phyloP scores from a whole-genome alignment of 2,888 invertebrate genomes.

The Epinotia nisella region DNA sequence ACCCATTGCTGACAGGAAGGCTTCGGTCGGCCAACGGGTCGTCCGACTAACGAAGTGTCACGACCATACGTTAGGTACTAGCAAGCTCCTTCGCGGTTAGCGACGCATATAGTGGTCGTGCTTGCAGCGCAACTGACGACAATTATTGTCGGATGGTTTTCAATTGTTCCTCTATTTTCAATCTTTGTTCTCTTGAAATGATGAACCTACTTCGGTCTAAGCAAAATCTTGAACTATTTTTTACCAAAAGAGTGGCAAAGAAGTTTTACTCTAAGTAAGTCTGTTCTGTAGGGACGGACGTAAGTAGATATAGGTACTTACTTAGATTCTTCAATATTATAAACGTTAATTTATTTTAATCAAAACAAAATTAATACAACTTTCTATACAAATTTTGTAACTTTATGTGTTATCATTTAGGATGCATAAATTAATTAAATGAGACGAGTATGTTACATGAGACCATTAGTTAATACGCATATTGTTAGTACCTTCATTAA shows the following conservation, averaged over 20 bases:
- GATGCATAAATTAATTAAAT: slow-evolving; percentile 28
- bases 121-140: background rate
- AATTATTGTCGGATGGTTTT: background rate
- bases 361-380: slow-evolving; percentile 1
- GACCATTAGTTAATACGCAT: slow-evolving; percentile 3
- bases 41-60: slow-evolving; percentile 45
- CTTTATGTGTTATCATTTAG: slow-evolving; percentile 22
- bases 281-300: no score
- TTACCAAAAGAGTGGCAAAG: no score
- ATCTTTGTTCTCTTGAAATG: background rate
- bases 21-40: slow-evolving; percentile 52
- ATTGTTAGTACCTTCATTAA: slow-evolving; percentile 22
- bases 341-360: no score
- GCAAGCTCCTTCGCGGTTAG: background rate
- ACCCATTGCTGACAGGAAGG: slow-evolving; percentile 48
- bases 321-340: no score
- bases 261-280: no score
- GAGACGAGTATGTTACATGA: slow-evolving; percentile 19
- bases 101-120: background rate
- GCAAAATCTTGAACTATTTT: no score
- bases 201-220: no score
- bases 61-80: background rate
- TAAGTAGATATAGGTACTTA: no score
- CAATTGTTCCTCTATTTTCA: no score
- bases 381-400: slow-evolving; percentile 7